Conservation (phyloP, 2,888 invertebrate genomes). For the Ormyrus labotus region DNA sequence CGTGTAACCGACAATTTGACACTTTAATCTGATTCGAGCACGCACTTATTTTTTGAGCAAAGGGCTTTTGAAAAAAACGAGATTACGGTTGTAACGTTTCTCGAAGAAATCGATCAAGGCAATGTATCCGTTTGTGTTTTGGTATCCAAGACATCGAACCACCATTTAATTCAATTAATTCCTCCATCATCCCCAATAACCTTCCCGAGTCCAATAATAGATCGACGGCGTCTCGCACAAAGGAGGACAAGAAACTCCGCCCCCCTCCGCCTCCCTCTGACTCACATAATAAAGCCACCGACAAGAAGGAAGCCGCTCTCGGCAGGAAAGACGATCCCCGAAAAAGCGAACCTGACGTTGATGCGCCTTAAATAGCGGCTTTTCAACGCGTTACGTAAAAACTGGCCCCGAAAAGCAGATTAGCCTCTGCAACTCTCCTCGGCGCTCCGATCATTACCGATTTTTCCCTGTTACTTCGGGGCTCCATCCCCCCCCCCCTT, state of each 20-base stretch:
- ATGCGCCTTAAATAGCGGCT: slow-evolving; percentile 40
- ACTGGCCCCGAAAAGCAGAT: slow-evolving; percentile 48
- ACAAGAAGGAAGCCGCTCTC: neutral
- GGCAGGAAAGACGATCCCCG: neutral
- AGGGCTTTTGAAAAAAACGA: too few species aligned
- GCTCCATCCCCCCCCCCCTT: slow-evolving; percentile 21
- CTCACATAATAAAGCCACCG: slow-evolving; percentile 18
- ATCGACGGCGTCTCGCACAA: neutral
- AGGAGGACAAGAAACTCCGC: neutral
- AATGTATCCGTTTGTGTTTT: too few species aligned
- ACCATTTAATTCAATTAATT: neutral
- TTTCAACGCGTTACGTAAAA: slow-evolving; percentile 43
- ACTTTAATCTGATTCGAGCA: too few species aligned
- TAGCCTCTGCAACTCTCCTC: neutral
- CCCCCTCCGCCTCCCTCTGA: slow-evolving; percentile 22
- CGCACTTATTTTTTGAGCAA: too few species aligned
- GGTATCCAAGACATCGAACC: neutral
- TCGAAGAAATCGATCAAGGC: too few species aligned
- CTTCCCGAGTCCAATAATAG: neutral
- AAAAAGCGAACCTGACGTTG: slow-evolving; percentile 26
- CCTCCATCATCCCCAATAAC: neutral
- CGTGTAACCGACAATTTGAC: too few species aligned
- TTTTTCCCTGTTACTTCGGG: neutral
- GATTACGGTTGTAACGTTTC: too few species aligned
- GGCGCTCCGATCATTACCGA: slow-evolving; percentile 42